A percentile compares a stretch with the other conserved stretches of the same genome.
These are phyloP conservation scores for Muntiacus reevesi DNA, from an alignment of 2,113 vertebrate species.

Conservation along the genomic window DNA sequence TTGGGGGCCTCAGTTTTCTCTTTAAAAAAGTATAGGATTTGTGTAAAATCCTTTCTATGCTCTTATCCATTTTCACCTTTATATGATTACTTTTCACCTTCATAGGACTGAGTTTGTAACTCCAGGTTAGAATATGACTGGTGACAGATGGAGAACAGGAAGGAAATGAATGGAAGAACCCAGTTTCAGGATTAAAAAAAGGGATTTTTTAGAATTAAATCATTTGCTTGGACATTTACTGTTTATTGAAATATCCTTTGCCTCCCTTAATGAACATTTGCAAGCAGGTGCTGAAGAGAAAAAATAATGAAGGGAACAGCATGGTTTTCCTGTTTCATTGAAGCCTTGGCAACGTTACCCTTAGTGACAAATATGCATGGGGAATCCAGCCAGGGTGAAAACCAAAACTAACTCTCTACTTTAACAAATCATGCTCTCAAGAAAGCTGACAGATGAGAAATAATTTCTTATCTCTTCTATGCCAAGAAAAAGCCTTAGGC, in stretches of 20 bases:
- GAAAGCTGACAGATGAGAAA: conserved; percentile 59
- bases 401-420: conserved; percentile 53
- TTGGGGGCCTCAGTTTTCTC: neutral
- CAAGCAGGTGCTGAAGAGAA: neutral
- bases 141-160: neutral
- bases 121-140: neutral
- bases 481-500: neutral
- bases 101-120: neutral
- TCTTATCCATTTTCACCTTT: neutral
- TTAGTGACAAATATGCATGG: neutral
- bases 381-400: conserved; percentile 16
- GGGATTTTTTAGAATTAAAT: neutral
- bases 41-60: neutral
- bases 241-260: neutral
- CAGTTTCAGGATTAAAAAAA: neutral
- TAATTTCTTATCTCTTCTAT: conserved; percentile 46
- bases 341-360: conserved; percentile 39
- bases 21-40: neutral
- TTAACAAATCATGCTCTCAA: conserved; percentile 67
- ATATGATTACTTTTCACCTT: neutral
- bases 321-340: neutral
- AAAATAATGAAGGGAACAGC: neutral
- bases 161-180: neutral
- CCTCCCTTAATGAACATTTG: neutral
- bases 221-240: neutral